phyloP scores from a whole-genome alignment of 2,113 vertebrate genomes.

The Pomatorhinus ruficollis region DNA sequence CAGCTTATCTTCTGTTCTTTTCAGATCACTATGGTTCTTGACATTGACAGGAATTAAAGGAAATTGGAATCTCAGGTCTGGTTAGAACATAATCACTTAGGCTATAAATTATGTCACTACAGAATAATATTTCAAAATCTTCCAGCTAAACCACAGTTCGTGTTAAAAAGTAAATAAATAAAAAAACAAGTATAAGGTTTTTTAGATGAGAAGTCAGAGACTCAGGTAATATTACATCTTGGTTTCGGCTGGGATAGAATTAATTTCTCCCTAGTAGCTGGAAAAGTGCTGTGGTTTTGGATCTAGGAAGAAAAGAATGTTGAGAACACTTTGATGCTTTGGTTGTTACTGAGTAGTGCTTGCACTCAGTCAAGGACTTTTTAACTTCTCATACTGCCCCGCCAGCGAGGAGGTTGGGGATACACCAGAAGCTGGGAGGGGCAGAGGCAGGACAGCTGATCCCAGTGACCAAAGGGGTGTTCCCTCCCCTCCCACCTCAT shows the following conservation, averaged over 20 bases:
- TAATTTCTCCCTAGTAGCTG: not conserved
- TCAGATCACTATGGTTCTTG: not conserved
- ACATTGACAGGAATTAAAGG: not conserved
- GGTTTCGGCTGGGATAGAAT: not conserved
- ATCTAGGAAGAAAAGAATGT: not conserved
- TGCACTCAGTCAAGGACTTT: not conserved
- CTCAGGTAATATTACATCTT: not conserved
- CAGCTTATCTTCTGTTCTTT: not conserved
- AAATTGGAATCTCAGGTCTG: not conserved
- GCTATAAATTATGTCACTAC: not conserved
- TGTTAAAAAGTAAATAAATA: not conserved
- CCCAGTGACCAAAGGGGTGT: not conserved
- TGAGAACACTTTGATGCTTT: not conserved
- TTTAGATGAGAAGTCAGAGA: not conserved
- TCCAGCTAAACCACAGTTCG: not conserved
- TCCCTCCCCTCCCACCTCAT: too few species aligned
- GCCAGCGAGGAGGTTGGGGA: rapidly evolving
- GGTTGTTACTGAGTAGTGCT: not conserved
- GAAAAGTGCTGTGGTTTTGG: not conserved
- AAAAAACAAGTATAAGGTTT: not conserved
- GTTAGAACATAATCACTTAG: not conserved
- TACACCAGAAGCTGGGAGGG: not conserved
- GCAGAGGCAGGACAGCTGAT: not conserved
- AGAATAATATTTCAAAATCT: not conserved
- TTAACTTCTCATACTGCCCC: not conserved